phyloP scores from a whole-genome alignment of 1,140 invertebrate genomes.

The Aethina tumida region DNA sequence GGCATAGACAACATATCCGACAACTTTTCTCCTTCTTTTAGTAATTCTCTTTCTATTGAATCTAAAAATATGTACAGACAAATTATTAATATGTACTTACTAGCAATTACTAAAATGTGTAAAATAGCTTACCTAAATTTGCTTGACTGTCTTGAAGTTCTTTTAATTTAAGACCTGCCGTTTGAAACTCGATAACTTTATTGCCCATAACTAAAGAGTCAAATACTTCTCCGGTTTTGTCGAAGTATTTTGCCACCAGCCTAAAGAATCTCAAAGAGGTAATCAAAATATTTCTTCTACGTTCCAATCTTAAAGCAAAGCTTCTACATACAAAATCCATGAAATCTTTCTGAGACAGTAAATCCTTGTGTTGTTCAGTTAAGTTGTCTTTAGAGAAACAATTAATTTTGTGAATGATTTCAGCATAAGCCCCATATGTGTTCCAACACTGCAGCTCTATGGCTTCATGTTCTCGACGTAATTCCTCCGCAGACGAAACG shows the following conservation, averaged over 20 bases:
- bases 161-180: slow-evolving; percentile 44
- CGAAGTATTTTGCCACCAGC: slow-evolving; percentile 61
- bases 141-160: slow-evolving; percentile 44
- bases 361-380: slow-evolving; percentile 38
- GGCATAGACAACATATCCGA: slow-evolving; percentile 70
- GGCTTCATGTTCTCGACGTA: slow-evolving; percentile 62
- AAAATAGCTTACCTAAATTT: slow-evolving; percentile 37
- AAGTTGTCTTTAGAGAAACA: slow-evolving; percentile 42
- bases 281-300: slow-evolving; percentile 63
- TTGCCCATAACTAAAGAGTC: slow-evolving; percentile 53
- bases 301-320: slow-evolving; percentile 65
- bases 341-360: slow-evolving; percentile 57
- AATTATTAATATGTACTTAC: slow-evolving; percentile 8
- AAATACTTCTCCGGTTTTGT: slow-evolving; percentile 54
- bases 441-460: slow-evolving; percentile 68
- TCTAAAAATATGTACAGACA: slow-evolving; percentile 36
- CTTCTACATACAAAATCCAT: slow-evolving; percentile 74
- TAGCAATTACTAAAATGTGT: not conserved
- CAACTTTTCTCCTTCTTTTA: slow-evolving; percentile 68
- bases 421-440: slow-evolving; percentile 65
- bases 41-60: slow-evolving; percentile 52
- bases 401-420: slow-evolving; percentile 60
- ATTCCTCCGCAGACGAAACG: slow-evolving; percentile 55
- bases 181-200: slow-evolving; percentile 44
- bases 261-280: slow-evolving; percentile 67